Conservation (phyloP, 2,113 vertebrate species). For the Psittacara wagleri region DNA sequence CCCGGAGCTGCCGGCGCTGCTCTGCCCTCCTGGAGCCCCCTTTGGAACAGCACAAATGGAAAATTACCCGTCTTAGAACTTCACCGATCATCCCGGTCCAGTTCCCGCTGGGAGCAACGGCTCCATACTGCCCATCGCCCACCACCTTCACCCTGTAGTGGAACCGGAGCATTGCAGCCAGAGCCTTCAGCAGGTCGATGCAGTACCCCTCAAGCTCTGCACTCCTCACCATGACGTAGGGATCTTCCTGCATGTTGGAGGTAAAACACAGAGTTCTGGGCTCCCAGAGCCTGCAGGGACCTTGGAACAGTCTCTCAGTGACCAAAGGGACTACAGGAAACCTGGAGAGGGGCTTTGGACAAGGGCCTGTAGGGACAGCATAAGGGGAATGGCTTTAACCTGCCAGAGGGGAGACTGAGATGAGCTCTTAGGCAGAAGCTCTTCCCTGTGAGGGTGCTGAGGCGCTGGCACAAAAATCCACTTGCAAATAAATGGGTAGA, state of each 20-base stretch:
- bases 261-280: accelerated
- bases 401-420: neutral
- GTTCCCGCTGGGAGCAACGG: constrained; percentile 60
- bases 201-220: constrained; percentile 84
- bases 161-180: constrained; percentile 79
- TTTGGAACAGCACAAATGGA: accelerated
- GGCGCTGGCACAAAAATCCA: neutral
- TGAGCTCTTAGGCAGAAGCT: neutral
- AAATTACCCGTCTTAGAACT: constrained; percentile 77
- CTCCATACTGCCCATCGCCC: constrained; percentile 80
- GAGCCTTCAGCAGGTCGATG: constrained; percentile 78
- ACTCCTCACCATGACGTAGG: constrained; percentile 77
- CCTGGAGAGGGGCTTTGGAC: neutral
- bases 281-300: neutral
- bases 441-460: neutral
- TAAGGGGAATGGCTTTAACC: neutral
- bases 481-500: accelerated
- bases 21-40: neutral
- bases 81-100: constrained; percentile 89
- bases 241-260: constrained; percentile 73
- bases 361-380: neutral
- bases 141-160: constrained; percentile 79
- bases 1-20: neutral
- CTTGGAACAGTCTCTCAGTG: neutral
- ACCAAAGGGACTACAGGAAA: neutral